These are phyloP conservation scores for Rhagoletis pomonella DNA, from an alignment of 1,140 invertebrate species.

Conservation along the genomic window DNA sequence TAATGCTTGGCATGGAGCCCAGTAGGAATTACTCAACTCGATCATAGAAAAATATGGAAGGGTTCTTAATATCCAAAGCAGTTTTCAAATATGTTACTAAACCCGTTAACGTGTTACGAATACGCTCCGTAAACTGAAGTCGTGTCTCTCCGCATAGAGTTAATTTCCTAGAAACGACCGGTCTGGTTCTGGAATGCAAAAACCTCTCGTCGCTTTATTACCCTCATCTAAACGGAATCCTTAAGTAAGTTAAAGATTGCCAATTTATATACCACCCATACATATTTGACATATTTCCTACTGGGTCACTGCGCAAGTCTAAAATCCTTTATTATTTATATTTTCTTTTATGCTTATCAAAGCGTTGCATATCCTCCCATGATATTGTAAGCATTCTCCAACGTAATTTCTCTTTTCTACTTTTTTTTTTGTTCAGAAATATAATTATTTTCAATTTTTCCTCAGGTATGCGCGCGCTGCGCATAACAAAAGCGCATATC, in stretches of 20 bases:
- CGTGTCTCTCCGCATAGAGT: no score
- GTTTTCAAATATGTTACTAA: no score
- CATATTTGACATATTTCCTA: background rate
- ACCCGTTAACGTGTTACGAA: no score
- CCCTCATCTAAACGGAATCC: no score
- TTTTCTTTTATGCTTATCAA: background rate
- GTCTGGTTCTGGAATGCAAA: no score
- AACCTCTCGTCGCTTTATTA: no score
- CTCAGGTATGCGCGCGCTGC: background rate
- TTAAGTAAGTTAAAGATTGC: no score
- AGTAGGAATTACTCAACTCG: background rate
- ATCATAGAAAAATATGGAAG: no score
- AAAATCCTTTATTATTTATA: background rate
- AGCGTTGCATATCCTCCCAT: conserved; percentile 26
- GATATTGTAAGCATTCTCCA: background rate
- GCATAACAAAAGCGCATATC: background rate
- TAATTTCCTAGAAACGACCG: no score
- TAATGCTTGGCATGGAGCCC: background rate
- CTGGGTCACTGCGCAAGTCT: background rate
- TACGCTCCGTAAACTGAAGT: no score
- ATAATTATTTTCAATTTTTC: conserved; percentile 43
- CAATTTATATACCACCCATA: no score
- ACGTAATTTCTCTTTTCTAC: conserved; percentile 1
- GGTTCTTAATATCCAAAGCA: no score
- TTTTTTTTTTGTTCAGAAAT: conserved; percentile 5